phyloP scores from a whole-genome alignment of 2,113 vertebrate genomes.

The Mastomys coucha region DNA sequence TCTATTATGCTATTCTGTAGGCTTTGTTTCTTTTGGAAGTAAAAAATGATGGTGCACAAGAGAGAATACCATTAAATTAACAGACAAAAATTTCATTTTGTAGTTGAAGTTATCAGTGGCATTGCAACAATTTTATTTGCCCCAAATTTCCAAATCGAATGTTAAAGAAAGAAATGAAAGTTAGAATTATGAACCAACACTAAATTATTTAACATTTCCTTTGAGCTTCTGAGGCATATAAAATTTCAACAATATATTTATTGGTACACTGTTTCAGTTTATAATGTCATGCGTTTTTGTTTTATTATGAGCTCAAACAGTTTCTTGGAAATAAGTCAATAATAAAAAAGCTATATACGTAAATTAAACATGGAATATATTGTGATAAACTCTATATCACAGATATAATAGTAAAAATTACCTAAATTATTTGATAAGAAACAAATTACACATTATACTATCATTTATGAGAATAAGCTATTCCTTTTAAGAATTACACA shows the following conservation, averaged over 20 bases:
- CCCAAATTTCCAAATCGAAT: conserved; percentile 50
- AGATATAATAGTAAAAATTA: conserved; percentile 62
- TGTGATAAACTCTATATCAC: conserved; percentile 8
- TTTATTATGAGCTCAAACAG: conserved; percentile 47
- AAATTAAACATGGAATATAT: conserved; percentile 1
- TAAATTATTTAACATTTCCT: conserved; percentile 58
- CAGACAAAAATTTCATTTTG: conserved; percentile 49
- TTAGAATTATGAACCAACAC: conserved; percentile 28
- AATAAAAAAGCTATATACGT: conserved; percentile 38
- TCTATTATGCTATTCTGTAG: conserved; percentile 3
- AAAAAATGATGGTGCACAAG: conserved; percentile 3
- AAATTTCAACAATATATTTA: conserved; percentile 56
- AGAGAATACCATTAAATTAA: conserved; percentile 51
- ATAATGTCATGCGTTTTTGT: neutral
- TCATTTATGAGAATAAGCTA: neutral
- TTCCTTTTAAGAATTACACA: conserved; percentile 52
- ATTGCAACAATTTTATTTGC: neutral
- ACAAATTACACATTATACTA: neutral
- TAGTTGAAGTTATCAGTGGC: conserved; percentile 61
- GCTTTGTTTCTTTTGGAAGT: conserved; percentile 45
- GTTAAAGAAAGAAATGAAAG: conserved; percentile 54
- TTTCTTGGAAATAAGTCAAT: conserved; percentile 44
- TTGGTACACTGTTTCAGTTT: conserved; percentile 40
- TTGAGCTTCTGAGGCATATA: conserved; percentile 28
- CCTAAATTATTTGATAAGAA: conserved; percentile 26